A percentile compares a stretch with the other conserved stretches of the same genome.
Evolutionary conservation across 2,797 vertebrate genomes (phyloP).

Genomic region (Eremophila alpestris): DNA sequence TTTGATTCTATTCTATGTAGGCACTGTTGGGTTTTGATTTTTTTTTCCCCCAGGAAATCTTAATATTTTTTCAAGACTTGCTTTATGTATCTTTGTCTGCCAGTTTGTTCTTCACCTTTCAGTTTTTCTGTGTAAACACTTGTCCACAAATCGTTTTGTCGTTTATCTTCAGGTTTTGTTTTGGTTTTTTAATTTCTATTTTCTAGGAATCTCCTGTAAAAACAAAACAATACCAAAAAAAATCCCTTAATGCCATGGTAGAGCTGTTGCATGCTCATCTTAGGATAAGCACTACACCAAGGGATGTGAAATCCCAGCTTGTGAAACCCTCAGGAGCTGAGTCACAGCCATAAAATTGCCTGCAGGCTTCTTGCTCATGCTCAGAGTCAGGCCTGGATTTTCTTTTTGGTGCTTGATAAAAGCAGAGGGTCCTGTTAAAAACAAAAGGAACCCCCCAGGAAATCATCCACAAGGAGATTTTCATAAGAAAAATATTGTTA

Average conservation of each 20-base stretch:
- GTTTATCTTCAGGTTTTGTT: slow-evolving; percentile 64
- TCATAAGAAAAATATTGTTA: too few relatives aligned
- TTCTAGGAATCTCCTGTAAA: slow-evolving; percentile 85
- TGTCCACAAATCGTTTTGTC: slow-evolving; percentile 49
- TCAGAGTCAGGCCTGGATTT: slow-evolving; percentile 20
- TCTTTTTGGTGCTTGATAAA: not conserved
- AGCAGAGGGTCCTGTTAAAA: not conserved
- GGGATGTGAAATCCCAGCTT: slow-evolving; percentile 67
- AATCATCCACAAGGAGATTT: not conserved
- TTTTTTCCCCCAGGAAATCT: not conserved
- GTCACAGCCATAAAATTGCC: slow-evolving; percentile 34
- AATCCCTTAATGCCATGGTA: slow-evolving; percentile 71
- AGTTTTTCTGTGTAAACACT: slow-evolving; percentile 45
- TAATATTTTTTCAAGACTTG: not conserved
- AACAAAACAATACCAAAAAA: slow-evolving; percentile 43
- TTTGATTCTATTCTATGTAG: not conserved
- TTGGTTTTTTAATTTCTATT: not conserved
- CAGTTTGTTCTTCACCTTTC: slow-evolving; percentile 12
- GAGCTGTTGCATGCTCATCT: slow-evolving; percentile 72
- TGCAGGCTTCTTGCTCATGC: slow-evolving; percentile 51
- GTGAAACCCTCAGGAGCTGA: slow-evolving; percentile 61
- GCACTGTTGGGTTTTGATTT: not conserved
- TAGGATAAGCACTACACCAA: slow-evolving; percentile 69
- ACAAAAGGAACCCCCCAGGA: not conserved
- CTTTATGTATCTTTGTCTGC: slow-evolving; percentile 40